Conservation (phyloP, 1,140 invertebrate genomes). For the Drosophila lini region DNA sequence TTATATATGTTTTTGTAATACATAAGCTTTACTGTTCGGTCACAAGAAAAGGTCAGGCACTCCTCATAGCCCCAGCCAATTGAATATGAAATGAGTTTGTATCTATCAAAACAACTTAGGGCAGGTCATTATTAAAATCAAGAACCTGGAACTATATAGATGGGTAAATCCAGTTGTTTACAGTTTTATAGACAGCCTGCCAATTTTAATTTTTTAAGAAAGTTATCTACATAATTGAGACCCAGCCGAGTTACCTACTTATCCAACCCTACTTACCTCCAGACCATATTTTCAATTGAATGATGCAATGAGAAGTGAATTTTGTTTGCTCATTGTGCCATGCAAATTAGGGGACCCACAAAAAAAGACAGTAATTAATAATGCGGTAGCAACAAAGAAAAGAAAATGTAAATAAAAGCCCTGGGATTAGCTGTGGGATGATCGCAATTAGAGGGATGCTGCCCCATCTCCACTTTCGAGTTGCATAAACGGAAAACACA, state of each 20-base stretch:
- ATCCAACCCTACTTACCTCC: background rate
- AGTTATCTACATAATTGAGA: background rate
- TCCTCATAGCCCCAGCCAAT: background rate
- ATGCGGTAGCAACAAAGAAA: slow-evolving; percentile 19
- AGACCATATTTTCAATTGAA: slow-evolving; percentile 22
- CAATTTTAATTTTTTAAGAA: background rate
- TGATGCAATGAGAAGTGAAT: slow-evolving; percentile 49
- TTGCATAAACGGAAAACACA: slow-evolving; percentile 39
- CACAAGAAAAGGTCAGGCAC: background rate
- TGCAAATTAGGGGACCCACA: slow-evolving; percentile 35
- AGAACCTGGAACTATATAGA: background rate
- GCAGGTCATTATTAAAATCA: slow-evolving; percentile 30
- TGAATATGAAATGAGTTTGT: slow-evolving; percentile 6
- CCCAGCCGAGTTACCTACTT: slow-evolving; percentile 2
- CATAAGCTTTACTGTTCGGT: background rate
- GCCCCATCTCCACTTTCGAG: slow-evolving; percentile 20
- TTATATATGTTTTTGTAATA: background rate
- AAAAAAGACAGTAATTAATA: slow-evolving; percentile 37
- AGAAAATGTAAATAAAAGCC: slow-evolving; percentile 22
- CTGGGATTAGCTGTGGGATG: slow-evolving; percentile 40
- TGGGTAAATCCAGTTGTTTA: slow-evolving; percentile 15
- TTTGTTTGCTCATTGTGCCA: slow-evolving; percentile 31
- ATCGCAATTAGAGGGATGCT: slow-evolving; percentile 42
- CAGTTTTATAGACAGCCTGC: background rate
- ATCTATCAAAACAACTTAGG: slow-evolving; percentile 5